A percentile compares a stretch with the other conserved stretches of the same genome.
phyloP scores from a whole-genome alignment of 2,888 invertebrate genomes.

The Aproaerema taeniolella region DNA sequence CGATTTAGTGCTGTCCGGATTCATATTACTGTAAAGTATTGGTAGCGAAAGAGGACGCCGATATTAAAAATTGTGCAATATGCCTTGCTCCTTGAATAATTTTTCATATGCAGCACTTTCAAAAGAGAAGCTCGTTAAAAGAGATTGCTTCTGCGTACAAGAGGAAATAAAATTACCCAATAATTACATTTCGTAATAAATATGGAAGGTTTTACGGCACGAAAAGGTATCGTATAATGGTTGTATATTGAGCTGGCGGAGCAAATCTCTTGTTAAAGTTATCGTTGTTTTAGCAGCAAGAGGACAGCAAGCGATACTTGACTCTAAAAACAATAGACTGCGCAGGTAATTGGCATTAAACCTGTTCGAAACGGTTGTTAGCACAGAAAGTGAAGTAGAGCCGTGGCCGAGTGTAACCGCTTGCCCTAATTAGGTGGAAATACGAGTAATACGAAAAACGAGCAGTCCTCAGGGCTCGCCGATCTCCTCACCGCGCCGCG shows the following conservation, averaged over 20 bases:
- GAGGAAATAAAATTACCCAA: no score
- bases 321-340: conserved; percentile 48
- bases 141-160: not conserved
- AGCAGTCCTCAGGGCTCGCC: conserved; percentile 18
- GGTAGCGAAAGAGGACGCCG: conserved; percentile 35
- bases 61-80: conserved; percentile 41
- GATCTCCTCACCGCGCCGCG: conserved; percentile 10
- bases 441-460: conserved; percentile 39
- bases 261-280: no score
- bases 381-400: conserved; percentile 35
- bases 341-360: conserved; percentile 63
- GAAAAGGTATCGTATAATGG: no score
- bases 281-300: no score
- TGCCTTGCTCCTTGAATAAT: conserved; percentile 8
- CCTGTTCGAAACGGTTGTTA: conserved; percentile 49
- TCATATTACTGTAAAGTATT: conserved; percentile 52
- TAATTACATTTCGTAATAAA: no score
- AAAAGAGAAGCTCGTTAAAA: conserved; percentile 1
- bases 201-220: no score
- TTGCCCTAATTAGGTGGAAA: conserved; percentile 55
- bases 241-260: no score
- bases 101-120: conserved; percentile 11
- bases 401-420: conserved; percentile 23
- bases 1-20: conserved; percentile 55
- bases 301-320: conserved; percentile 37